Conservation (phyloP, 2,888 invertebrate genomes). For the Molanna angustata region DNA sequence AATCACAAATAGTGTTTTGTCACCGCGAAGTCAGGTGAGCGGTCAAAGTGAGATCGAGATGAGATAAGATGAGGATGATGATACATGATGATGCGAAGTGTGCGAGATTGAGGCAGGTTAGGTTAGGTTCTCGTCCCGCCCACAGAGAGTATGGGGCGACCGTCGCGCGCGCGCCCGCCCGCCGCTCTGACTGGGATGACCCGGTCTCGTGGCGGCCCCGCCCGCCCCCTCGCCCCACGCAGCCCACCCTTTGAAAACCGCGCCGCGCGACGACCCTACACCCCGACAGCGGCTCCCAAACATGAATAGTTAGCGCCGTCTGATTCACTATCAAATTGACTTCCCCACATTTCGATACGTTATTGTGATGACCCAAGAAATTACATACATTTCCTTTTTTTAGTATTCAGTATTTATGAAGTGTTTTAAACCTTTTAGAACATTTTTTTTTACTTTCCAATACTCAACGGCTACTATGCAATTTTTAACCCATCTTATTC, state of each 20-base stretch:
- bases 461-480: no score
- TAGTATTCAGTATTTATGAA: no score
- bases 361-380: no score
- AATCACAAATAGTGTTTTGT: no score
- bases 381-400: no score
- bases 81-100: neutral
- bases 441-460: no score
- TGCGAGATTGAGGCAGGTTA: constrained; percentile 1
- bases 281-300: neutral
- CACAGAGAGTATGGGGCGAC: constrained; percentile 37
- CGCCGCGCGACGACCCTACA: neutral
- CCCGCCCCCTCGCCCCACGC: neutral
- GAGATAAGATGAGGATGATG: no score
- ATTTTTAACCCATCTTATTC: no score
- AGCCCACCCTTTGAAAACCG: constrained; percentile 26
- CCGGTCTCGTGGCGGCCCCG: constrained; percentile 14
- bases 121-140: constrained; percentile 13
- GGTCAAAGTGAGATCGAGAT: no score
- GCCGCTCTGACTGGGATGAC: constrained; percentile 17
- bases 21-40: no score
- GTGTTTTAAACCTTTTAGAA: no score
- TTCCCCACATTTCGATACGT: neutral
- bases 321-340: neutral
- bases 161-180: constrained; percentile 37
- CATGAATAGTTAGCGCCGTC: neutral